Percentiles rank a stretch among this genome's conserved stretches.
phyloP scores from a whole-genome alignment of 2,113 vertebrate species.

The Trichechus manatus region DNA sequence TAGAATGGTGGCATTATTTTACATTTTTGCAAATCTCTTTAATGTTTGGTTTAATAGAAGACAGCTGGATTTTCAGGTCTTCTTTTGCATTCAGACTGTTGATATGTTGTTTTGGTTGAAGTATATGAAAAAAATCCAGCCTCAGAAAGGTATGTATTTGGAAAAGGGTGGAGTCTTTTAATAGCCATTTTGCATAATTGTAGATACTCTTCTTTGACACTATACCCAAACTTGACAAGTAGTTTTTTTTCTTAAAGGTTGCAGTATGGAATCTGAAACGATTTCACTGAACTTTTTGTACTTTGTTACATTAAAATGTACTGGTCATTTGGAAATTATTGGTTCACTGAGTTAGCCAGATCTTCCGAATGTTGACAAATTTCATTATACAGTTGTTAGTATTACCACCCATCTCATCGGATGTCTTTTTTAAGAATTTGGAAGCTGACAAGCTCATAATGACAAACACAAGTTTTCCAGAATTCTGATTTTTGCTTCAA shows the following conservation, averaged over 20 bases:
- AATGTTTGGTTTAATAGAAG: background rate
- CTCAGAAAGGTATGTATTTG: background rate
- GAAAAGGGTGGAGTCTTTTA: background rate
- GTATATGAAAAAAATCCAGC: background rate
- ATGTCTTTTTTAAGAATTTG: background rate
- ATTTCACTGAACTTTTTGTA: slow-evolving; percentile 29
- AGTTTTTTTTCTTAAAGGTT: background rate
- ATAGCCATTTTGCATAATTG: background rate
- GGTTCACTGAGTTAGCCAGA: background rate
- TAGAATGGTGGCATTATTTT: background rate
- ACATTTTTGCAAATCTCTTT: background rate
- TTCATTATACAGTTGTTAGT: slow-evolving; percentile 8
- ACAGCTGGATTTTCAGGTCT: background rate
- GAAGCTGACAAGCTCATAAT: background rate
- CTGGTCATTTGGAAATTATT: slow-evolving; percentile 36
- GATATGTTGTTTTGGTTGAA: background rate
- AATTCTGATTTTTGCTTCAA: background rate
- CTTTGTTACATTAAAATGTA: slow-evolving; percentile 28
- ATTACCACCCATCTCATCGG: background rate
- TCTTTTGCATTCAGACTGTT: background rate
- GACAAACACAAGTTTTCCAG: background rate
- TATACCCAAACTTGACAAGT: background rate
- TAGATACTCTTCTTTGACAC: slow-evolving; percentile 13
- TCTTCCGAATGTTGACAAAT: slow-evolving; percentile 22
- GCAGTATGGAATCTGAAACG: slow-evolving; percentile 15